Evolutionary conservation across 2,888 invertebrate species (phyloP).

Genomic region (Cotesia congregata): DNA sequence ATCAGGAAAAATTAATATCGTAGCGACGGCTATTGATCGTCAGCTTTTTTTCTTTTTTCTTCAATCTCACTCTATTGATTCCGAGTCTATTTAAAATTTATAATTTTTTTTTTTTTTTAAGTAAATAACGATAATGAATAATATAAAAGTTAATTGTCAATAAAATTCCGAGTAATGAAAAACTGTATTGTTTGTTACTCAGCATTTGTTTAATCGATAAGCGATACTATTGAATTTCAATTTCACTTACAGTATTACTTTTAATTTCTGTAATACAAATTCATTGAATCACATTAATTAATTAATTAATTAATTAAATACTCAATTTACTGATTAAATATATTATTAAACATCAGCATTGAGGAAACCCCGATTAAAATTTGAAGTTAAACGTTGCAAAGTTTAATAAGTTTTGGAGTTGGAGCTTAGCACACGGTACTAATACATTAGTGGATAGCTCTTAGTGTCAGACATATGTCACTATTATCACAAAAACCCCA

Average conservation of each 20-base stretch:
- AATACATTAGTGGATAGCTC: not conserved
- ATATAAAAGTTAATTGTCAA: not conserved
- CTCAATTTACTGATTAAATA: not conserved
- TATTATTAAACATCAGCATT: not conserved
- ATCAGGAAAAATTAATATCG: not conserved
- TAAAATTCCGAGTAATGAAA: not conserved
- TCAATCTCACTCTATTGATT: not conserved
- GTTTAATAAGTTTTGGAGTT: not conserved
- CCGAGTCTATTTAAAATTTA: not conserved
- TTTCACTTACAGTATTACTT: not conserved
- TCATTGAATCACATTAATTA: not conserved
- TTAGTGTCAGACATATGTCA: not conserved
- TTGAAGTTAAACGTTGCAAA: not conserved
- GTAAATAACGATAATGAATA: too few species aligned
- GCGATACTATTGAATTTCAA: not conserved
- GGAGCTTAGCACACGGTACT: not conserved
- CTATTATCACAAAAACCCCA: not conserved
- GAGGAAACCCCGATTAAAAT: not conserved
- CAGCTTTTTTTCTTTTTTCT: not conserved
- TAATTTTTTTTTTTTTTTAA: not conserved
- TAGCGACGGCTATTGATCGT: not conserved
- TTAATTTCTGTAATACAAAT: not conserved
- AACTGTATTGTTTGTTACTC: not conserved
- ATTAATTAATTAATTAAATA: not conserved
- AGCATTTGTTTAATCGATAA: not conserved